Evolutionary conservation across 2,113 vertebrate species (phyloP), one percentile per base, ranked within the genome.

Genomic region (Cynopterus brachyotis): DNA sequence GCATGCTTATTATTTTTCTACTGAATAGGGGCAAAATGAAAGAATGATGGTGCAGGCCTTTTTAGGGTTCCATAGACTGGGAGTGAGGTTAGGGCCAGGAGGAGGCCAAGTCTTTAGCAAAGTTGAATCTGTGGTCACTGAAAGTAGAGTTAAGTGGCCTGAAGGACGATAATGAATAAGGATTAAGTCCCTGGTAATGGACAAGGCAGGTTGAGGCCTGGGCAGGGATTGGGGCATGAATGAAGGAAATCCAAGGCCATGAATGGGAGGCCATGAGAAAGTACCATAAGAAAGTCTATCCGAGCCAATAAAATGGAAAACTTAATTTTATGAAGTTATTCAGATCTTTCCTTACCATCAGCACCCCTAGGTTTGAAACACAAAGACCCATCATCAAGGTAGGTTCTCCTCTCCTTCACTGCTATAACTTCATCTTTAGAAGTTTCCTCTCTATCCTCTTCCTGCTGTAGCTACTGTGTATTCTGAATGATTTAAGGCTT

Each of bases 41-140:
- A 5, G 50, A 4, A 50, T 0, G 22, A n/a, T 0, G 6, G 13
- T 6, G 6, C 20, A 8, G 13, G n/a, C 30, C 22, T 40, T 66
- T 40, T 10, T 1, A 10, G 10, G 40, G 20, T n/a, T 19, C 9
- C 80, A 67, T 6, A 10, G 30, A 59, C 35, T 5, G 42, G 32
- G 40, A n/a, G 42, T 24, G 47, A 24, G 24, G 37, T 15, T 37
- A 0, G 16, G 50, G 7, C 73, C 60, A 81, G 83, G 45, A 50
- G 5, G 28, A n/a, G 37, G 66, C n/a, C 22, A 24, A 4, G 32
- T 60, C 28, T n/a, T 35, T 15, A 55, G 76, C 55, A 69, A 75
- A 19, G 50, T 7, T 28, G 22, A 42, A 26, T 42, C 13, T 24
- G 32, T 28, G 42, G 35, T 83, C 57, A 30, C 60, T 42, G 7